phyloP scores from a whole-genome alignment of 92 coral and sea anemone species.

The Umimayanthus chanpuru region DNA sequence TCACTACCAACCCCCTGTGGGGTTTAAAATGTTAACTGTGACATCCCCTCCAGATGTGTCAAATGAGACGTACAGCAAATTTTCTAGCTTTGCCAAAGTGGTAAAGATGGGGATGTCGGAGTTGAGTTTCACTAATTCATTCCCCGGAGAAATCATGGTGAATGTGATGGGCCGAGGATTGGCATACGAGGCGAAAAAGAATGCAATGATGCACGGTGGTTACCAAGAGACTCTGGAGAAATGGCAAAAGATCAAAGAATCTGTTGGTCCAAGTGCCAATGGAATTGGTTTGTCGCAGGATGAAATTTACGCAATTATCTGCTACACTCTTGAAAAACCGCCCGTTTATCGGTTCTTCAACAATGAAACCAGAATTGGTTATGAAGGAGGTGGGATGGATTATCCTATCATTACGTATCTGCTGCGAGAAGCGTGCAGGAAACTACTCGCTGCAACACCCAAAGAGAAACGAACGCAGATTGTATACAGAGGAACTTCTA shows the following conservation, averaged over 20 bases:
- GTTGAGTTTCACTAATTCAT: constrained; percentile 62
- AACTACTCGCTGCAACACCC: constrained; percentile 68
- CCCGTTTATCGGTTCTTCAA: constrained; percentile 77
- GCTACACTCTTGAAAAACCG: constrained; percentile 74
- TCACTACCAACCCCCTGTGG: constrained; percentile 58
- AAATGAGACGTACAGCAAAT: constrained; percentile 47
- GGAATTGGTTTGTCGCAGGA: constrained; percentile 61
- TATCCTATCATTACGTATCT: constrained; percentile 74
- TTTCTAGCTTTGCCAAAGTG: constrained; percentile 61
- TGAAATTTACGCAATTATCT: constrained; percentile 65
- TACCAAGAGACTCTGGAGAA: constrained; percentile 65
- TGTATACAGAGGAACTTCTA: constrained; percentile 67
- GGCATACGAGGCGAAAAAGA: constrained; percentile 73
- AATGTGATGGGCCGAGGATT: constrained; percentile 72
- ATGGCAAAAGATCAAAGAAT: constrained; percentile 48
- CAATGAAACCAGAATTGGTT: constrained; percentile 70
- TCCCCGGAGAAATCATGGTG: constrained; percentile 78
- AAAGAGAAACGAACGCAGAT: constrained; percentile 62
- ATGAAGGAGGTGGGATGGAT: constrained; percentile 78
- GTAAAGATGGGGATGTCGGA: constrained; percentile 70
- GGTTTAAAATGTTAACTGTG: constrained; percentile 53
- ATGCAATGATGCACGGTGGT: constrained; percentile 72
- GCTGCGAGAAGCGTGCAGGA: constrained; percentile 76
- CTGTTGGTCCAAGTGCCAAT: constrained; percentile 32
- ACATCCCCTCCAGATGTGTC: constrained; percentile 40